Evolutionary conservation across 2,888 invertebrate genomes (phyloP).

Genomic region (Cosmia pyralina): DNA sequence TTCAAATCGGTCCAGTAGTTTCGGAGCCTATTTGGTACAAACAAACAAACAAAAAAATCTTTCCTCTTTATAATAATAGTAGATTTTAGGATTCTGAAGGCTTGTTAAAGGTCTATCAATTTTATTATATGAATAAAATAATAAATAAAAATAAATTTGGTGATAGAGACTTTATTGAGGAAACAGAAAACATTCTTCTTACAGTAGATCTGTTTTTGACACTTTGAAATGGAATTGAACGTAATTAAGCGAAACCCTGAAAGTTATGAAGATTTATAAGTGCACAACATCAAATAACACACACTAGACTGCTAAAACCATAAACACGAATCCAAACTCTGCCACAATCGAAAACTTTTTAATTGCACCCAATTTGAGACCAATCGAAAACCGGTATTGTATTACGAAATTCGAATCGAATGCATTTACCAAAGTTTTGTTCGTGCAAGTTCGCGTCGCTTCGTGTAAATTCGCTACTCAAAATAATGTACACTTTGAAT

Average conservation of each 20-base stretch:
- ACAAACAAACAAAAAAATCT: no score
- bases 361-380: slow-evolving; percentile 86
- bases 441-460: slow-evolving; percentile 75
- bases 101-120: not conserved
- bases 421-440: slow-evolving; percentile 77
- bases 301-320: slow-evolving; percentile 44
- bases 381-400: slow-evolving; percentile 86
- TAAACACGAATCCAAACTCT: slow-evolving; percentile 60
- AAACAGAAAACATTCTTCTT: not conserved
- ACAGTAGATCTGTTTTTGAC: not conserved
- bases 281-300: slow-evolving; percentile 21
- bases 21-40: no score
- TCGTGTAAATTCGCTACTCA: slow-evolving; percentile 77
- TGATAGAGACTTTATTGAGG: not conserved
- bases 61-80: no score
- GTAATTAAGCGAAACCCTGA: slow-evolving; percentile 6
- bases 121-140: not conserved
- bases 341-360: slow-evolving; percentile 81
- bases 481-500: slow-evolving; percentile 76
- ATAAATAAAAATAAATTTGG: not conserved
- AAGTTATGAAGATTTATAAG: slow-evolving; percentile 35
- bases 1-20: no score
- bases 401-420: slow-evolving; percentile 77
- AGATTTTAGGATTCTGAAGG: no score
- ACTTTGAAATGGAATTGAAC: slow-evolving; percentile 3